Evolutionary conservation across 2,888 invertebrate genomes (phyloP).

Genomic region (Rotaria socialis): DNA sequence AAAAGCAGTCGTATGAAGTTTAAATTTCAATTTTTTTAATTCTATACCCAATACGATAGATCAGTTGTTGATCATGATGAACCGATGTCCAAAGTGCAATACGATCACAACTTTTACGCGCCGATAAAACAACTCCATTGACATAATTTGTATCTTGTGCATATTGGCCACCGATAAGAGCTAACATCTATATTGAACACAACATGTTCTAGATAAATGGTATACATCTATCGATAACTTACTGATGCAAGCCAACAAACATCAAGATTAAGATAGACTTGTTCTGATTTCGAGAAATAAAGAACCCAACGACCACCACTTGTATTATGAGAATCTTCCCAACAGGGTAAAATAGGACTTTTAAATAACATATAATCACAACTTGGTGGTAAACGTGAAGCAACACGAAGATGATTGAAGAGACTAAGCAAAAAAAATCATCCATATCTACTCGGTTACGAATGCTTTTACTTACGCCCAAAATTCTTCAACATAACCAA

Average conservation of each 20-base stretch:
- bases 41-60: conserved; percentile 74
- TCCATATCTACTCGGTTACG: no score
- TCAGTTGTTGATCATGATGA: conserved; percentile 72
- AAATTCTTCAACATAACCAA: conserved; percentile 31
- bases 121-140: conserved; percentile 91
- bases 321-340: conserved; percentile 16
- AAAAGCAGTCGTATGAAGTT: no score
- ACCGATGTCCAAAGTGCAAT: conserved; percentile 65
- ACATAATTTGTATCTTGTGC: conserved; percentile 83
- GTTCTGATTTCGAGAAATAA: conserved; percentile 14
- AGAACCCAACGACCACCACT: conserved; percentile 30
- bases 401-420: conserved; percentile 19
- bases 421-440: not conserved
- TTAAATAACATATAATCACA: conserved; percentile 36
- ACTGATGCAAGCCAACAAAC: conserved; percentile 34
- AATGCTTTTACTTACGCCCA: not conserved
- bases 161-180: conserved; percentile 90
- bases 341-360: conserved; percentile 30
- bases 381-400: conserved; percentile 7
- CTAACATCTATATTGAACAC: conserved; percentile 52
- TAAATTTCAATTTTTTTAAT: no score
- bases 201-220: not conserved
- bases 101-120: conserved; percentile 83
- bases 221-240: not conserved
- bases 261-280: conserved; percentile 12